A percentile compares a stretch with the other conserved stretches of the same genome.
These are phyloP conservation scores for Sphyrna mokarran DNA, from an alignment of 2,113 vertebrate species.

Conservation along the genomic window DNA sequence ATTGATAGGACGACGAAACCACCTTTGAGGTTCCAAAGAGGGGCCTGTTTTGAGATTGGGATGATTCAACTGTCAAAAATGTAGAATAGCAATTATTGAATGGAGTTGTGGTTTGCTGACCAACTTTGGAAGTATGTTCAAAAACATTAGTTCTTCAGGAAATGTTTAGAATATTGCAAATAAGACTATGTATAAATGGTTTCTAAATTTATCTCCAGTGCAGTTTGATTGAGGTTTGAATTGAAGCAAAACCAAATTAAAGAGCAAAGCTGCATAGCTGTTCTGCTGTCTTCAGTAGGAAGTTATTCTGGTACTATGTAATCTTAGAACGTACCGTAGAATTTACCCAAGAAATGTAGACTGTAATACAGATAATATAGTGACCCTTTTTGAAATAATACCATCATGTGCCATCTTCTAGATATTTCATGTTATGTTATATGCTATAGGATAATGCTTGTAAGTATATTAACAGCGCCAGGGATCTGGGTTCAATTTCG, in stretches of 20 bases:
- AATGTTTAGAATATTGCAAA: not conserved
- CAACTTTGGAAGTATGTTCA: not conserved
- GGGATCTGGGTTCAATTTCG: no score
- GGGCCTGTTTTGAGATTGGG: not conserved
- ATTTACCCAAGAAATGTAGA: not conserved
- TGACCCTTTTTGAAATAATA: not conserved
- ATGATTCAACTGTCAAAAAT: not conserved
- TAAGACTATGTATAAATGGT: not conserved
- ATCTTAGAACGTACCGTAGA: not conserved
- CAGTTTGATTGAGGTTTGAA: not conserved
- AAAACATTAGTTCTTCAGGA: not conserved
- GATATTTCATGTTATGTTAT: not conserved
- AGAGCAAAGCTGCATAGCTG: not conserved
- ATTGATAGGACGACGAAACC: not conserved
- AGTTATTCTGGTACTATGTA: slow-evolving; percentile 23
- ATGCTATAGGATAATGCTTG: not conserved
- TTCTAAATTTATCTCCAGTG: not conserved
- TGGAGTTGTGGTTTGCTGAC: not conserved
- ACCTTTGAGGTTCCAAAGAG: not conserved
- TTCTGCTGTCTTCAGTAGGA: not conserved
- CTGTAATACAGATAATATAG: not conserved
- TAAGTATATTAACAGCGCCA: not conserved
- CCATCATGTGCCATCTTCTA: not conserved
- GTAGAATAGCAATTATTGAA: not conserved
- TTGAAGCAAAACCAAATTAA: slow-evolving; percentile 15